phyloP scores from a whole-genome alignment of 2,113 vertebrate genomes.

The Platanista minor region DNA sequence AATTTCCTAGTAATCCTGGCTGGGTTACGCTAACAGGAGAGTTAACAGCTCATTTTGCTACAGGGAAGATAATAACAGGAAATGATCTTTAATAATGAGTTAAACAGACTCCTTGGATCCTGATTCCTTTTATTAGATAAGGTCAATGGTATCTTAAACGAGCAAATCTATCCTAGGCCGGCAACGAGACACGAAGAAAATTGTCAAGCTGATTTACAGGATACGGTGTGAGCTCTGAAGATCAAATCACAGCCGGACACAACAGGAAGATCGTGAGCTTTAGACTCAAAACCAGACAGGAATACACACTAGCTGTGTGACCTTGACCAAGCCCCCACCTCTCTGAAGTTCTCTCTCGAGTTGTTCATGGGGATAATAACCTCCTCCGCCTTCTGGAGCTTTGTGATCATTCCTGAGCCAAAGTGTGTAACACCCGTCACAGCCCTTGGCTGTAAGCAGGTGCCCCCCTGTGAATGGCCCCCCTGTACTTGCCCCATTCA shows the following conservation, averaged over 20 bases:
- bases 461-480: no score
- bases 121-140: slow-evolving; percentile 74
- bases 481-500: background rate
- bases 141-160: slow-evolving; percentile 73
- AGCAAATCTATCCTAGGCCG: slow-evolving; percentile 46
- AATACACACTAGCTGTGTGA: background rate
- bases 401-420: background rate
- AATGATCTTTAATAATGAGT: slow-evolving; percentile 79
- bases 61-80: slow-evolving; percentile 78
- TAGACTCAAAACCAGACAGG: background rate
- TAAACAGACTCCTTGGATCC: slow-evolving; percentile 75
- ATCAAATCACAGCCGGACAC: background rate
- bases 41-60: slow-evolving; percentile 79
- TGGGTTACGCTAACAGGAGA: slow-evolving; percentile 74
- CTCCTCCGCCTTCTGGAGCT: background rate
- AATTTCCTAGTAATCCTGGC: slow-evolving; percentile 66
- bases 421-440: background rate
- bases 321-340: background rate
- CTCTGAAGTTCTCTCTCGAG: background rate
- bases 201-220: background rate
- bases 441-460: rapidly evolving
- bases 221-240: background rate
- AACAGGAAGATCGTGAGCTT: background rate
- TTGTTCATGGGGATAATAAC: background rate
- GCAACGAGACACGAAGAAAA: background rate